phyloP scores from a whole-genome alignment of 2,113 vertebrate genomes.

The Tonatia bakeri region DNA sequence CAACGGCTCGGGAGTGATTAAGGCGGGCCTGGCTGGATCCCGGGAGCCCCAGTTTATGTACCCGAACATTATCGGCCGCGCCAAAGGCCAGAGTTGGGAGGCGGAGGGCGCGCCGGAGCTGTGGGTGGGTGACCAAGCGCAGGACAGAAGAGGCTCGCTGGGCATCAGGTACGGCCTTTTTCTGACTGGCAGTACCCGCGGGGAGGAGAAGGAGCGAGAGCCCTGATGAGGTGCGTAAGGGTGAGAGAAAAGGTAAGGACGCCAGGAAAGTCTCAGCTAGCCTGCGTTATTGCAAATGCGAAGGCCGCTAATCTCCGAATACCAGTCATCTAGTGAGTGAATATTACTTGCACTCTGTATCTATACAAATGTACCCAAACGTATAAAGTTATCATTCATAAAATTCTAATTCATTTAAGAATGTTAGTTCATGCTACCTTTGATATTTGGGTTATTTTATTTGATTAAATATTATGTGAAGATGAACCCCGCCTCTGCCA shows the following conservation, averaged over 20 bases:
- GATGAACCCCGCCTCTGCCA: neutral
- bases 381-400: neutral
- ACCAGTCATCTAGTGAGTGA: neutral
- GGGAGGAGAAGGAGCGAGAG: accelerated
- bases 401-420: neutral
- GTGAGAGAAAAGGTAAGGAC: neutral
- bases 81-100: conserved; percentile 21
- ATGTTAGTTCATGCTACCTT: neutral
- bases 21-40: conserved; percentile 75
- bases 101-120: neutral
- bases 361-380: neutral
- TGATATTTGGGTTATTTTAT: neutral
- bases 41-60: conserved; percentile 70
- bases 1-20: conserved; percentile 76
- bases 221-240: neutral
- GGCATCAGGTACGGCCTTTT: conserved; percentile 55
- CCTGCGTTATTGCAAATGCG: neutral
- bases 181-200: accelerated
- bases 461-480: neutral
- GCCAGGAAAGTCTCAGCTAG: neutral
- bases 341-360: neutral
- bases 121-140: conserved; percentile 62
- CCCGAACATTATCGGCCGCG: conserved; percentile 68
- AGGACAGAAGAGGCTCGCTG: conserved; percentile 54
- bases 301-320: neutral